Conservation (phyloP, 2,797 vertebrate genomes). For the Lepus townsendii region DNA sequence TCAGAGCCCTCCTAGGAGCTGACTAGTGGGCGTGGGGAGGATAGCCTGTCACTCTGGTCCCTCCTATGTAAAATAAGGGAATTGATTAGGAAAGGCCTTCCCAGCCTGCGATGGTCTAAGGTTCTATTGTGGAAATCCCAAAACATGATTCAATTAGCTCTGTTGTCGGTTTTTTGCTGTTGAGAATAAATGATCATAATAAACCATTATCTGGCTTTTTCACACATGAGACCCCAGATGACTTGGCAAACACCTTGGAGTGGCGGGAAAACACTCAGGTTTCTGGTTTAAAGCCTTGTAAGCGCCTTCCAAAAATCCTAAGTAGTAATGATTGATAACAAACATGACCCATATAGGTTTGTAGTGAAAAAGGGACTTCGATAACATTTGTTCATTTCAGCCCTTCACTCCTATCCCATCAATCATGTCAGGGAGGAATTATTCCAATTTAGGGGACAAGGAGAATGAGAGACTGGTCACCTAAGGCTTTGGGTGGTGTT, state of each 20-base stretch:
- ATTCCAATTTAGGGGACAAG: conserved; percentile 9
- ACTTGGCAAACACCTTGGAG: conserved; percentile 57
- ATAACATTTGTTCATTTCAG: not conserved
- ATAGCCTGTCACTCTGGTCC: not conserved
- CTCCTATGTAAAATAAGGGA: not conserved
- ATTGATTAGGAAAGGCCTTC: conserved; percentile 53
- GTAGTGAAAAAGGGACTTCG: conserved; percentile 51
- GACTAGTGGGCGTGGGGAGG: not conserved
- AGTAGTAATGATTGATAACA: conserved; percentile 47
- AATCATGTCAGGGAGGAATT: not conserved
- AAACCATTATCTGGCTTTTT: conserved; percentile 48
- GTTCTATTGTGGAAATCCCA: not conserved
- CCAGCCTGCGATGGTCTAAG: not conserved
- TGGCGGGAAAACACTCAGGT: not conserved
- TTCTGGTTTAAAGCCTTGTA: conserved; percentile 60
- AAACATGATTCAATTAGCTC: conserved; percentile 51
- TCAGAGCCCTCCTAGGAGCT: not conserved
- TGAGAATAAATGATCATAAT: conserved; percentile 50
- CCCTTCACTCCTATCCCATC: not conserved
- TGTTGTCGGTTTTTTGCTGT: conserved; percentile 55
- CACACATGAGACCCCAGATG: not conserved
- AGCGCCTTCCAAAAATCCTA: conserved; percentile 17
- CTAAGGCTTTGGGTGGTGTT: conserved; percentile 20
- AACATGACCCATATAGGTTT: not conserved
- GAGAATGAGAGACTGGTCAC: conserved; percentile 49